Percentiles rank a stretch among this genome's conserved stretches.
phyloP scores from a whole-genome alignment of 2,888 invertebrate species.

The Aphodius sticticus region DNA sequence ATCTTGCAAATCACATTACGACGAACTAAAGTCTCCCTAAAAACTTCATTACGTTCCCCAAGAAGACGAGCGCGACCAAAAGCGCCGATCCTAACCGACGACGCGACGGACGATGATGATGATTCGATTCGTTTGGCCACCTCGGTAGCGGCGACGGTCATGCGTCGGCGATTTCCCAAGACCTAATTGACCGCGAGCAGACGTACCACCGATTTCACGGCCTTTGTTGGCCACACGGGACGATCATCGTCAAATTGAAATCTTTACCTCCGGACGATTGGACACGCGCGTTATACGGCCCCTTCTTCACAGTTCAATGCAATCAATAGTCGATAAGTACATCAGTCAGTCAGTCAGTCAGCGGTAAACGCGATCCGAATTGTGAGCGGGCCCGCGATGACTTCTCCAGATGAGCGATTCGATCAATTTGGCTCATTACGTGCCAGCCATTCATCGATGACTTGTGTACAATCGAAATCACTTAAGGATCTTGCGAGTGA shows the following conservation, averaged over 20 bases:
- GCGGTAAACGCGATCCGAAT: too few species aligned
- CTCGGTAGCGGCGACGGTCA: background rate
- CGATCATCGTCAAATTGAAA: conserved; percentile 22
- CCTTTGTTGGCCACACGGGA: conserved; percentile 15
- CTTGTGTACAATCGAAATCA: background rate
- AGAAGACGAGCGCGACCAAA: too few species aligned
- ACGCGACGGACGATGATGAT: background rate
- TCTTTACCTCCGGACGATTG: conserved; percentile 16
- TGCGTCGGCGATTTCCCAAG: conserved; percentile 4
- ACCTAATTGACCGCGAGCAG: conserved; percentile 4
- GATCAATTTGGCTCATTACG: background rate
- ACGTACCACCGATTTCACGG: conserved; percentile 17
- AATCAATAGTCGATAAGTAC: conserved; percentile 15
- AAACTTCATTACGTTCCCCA: too few species aligned
- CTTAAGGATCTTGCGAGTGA: background rate
- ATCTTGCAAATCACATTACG: too few species aligned
- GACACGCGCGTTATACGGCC: conserved; percentile 23
- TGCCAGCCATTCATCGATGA: background rate
- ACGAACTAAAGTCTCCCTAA: too few species aligned
- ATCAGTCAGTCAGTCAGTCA: conserved; percentile 9
- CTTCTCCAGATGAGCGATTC: background rate
- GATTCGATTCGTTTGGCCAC: background rate
- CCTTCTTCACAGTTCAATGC: background rate
- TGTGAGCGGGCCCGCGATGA: background rate
- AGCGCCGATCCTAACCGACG: too few species aligned